A percentile compares a stretch with the other conserved stretches of the same genome.
phyloP scores from a whole-genome alignment of 2,113 vertebrate genomes.

The Pseudorasbora parva region DNA sequence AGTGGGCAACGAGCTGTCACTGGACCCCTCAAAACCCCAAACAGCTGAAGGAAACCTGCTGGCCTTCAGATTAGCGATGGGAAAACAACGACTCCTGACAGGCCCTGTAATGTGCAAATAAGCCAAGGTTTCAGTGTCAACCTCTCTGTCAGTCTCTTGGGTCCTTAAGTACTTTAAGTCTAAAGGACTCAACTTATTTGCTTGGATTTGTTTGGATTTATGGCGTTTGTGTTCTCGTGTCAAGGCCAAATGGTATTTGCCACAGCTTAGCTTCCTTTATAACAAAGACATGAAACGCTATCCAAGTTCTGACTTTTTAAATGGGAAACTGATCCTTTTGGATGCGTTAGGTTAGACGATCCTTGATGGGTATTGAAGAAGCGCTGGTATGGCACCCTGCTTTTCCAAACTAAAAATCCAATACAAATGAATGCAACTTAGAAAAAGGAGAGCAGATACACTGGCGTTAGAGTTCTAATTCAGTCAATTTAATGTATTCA shows the following conservation, averaged over 20 bases:
- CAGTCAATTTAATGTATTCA: slow-evolving; percentile 60
- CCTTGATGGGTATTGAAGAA: not conserved
- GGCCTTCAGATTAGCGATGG: slow-evolving; percentile 47
- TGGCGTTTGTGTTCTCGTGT: not conserved
- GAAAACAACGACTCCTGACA: slow-evolving; percentile 46
- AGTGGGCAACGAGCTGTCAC: slow-evolving; percentile 1
- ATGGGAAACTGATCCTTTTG: not conserved
- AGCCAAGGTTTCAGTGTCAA: slow-evolving; percentile 22
- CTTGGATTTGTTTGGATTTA: slow-evolving; percentile 33
- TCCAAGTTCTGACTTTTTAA: slow-evolving; percentile 12
- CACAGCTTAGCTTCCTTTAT: not conserved
- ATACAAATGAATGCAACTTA: slow-evolving; percentile 52
- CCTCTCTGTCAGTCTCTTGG: slow-evolving; percentile 3
- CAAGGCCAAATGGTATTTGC: not conserved
- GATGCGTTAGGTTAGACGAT: slow-evolving; percentile 9
- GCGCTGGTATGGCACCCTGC: not conserved
- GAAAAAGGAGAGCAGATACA: slow-evolving; percentile 53
- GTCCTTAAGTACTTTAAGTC: not conserved
- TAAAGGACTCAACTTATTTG: slow-evolving; percentile 40
- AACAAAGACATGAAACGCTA: slow-evolving; percentile 25
- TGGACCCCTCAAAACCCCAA: slow-evolving; percentile 46
- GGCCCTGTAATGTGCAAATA: slow-evolving; percentile 38
- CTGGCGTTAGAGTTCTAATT: slow-evolving; percentile 58
- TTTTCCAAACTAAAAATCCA: slow-evolving; percentile 62
- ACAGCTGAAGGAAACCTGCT: slow-evolving; percentile 47